These are phyloP conservation scores for Falco cherrug DNA, from an alignment of 2,797 vertebrate species.

Conservation along the genomic window DNA sequence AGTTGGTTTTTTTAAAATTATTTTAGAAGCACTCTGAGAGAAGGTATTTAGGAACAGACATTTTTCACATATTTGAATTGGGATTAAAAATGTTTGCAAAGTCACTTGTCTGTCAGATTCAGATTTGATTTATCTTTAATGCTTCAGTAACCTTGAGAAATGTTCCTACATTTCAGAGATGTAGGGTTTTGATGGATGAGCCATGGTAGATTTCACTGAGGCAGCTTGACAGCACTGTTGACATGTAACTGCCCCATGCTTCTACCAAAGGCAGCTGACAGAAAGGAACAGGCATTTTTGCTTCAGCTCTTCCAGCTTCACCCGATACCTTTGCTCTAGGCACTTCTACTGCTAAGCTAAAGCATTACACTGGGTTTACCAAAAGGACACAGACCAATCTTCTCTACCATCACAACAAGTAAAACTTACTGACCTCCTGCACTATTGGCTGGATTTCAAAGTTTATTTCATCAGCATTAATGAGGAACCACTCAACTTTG, in stretches of 20 bases:
- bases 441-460: constrained; percentile 79
- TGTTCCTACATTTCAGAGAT: neutral
- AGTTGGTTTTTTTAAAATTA: neutral
- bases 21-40: neutral
- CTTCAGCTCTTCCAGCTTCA: neutral
- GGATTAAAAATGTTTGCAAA: neutral
- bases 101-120: neutral
- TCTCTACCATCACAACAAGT: neutral
- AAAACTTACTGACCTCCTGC: constrained; percentile 78
- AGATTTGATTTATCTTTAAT: neutral
- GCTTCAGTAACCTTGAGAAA: neutral
- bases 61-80: neutral
- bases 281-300: neutral
- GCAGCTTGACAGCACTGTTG: accelerated
- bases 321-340: neutral
- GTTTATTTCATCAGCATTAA: constrained; percentile 72
- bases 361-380: neutral
- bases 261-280: neutral
- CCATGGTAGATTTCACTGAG: neutral
- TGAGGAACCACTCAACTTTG: constrained; percentile 84
- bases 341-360: neutral
- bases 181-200: neutral
- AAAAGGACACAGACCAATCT: neutral
- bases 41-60: neutral
- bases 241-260: neutral